Evolutionary conservation across 2,797 vertebrate species (phyloP), one percentile per base, ranked within the genome.

Genomic region (Coranthus polyacanthus): DNA sequence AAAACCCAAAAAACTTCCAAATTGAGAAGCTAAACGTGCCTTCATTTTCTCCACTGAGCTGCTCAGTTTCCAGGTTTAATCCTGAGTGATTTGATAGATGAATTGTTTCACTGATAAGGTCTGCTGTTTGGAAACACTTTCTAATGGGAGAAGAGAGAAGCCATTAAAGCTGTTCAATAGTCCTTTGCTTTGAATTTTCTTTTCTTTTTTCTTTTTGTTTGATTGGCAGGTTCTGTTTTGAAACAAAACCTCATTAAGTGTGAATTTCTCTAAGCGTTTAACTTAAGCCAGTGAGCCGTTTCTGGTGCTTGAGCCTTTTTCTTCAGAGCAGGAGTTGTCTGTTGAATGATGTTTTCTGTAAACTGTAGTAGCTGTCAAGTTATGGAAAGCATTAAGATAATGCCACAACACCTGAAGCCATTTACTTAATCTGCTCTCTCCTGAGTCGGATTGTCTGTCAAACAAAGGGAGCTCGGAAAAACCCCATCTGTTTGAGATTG

Each of bases 381-480:
- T 63, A 42, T 47, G 57, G 55, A 71, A 69, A 79, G 59, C 54
- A 29, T 18, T 44, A 67, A 83, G 76, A 84, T 82, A 90, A 86
- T 55, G 72, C 68, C 68, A 67, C 56, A 75, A 72, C 84, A 89
- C 86, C 82, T 84, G 73, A 79, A 87, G 83, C 81, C 75, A 79
- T 87, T 85, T 82, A 78, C 86, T 83, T 86, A 83, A 89, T 81
- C 87, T 83, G 61, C 76, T 78, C 69, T 72, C 69, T 74, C 54
- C 64, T 75, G 70, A 80, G 79, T 71, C 92, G 93, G 93, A 94
- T 94, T 93, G 90, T 82, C 84, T 94, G 92, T 94, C 94, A 95
- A 91, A 94, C 93, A 93, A 95, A 93, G 92, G 89, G 86, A 41
- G 68, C 65, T 37, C 8, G 79, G 64, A 73, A 63, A 61, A 75